Evolutionary conservation across 2,113 vertebrate species (phyloP), one percentile per base, ranked within the genome.

Genomic region (Cryptomyrus ogoouensis): DNA sequence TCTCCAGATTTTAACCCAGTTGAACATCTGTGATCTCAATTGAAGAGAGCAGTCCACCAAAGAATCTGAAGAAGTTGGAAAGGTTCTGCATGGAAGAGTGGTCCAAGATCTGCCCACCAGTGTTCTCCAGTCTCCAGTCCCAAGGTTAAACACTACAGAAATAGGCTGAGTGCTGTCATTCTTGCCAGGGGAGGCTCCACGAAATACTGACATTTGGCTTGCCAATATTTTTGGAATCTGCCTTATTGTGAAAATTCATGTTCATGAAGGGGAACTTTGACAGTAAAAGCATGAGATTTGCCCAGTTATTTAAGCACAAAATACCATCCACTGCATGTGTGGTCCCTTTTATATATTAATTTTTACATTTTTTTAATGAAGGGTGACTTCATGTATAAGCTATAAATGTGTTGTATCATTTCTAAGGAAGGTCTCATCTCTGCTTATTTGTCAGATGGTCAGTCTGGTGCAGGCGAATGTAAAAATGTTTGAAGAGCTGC

Each of bases 401-500:
- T 77, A 17, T 39, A 39, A 77, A 39, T 39, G 70, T 77, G 31
- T 77, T 39, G 35, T 19, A 19, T 42, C 12, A 17, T 17, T 17
- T 39, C 35, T 80, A 39, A 17, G 35, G 74, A 80, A 42, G 39
- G 35, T 39, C 6, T 77, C n/a, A 50, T 62, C 44, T 77, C 62
- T 77, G 31, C 31, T 58, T 66, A n/a, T 47, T 58, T 39, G 9
- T 39, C 88, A 94, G 90, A 88, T 93, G 70, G 92, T 91, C 58
- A 86, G 88, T 88, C 13, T 92, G 70, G 91, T 93, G 47, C 92
- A 94, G 77, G 90, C 91, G 2, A 91, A 93, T 66, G 83, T 93
- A 27, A 90, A 89, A 49, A 92, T 94, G 92, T 92, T 92, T n/a
- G 93, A 94, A 62, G 92, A 94, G 84, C 93, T 94, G 46, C 92